phyloP scores from a whole-genome alignment of 1,140 invertebrate species.

The Neotoxoptera formosana region DNA sequence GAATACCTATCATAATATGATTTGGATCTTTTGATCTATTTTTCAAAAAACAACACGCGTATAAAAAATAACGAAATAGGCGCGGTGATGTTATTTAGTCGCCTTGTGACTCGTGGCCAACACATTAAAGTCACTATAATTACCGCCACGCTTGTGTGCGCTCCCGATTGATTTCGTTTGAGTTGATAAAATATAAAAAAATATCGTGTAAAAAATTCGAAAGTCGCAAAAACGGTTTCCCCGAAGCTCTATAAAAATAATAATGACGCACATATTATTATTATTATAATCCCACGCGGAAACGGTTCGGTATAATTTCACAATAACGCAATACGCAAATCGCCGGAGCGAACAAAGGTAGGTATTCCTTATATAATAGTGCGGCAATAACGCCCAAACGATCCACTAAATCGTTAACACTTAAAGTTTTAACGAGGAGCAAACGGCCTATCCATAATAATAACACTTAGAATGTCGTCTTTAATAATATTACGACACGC shows the following conservation, averaged over 20 bases:
- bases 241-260: background rate
- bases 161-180: background rate
- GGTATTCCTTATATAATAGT: background rate
- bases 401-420: background rate
- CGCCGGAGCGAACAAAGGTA: background rate
- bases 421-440: background rate
- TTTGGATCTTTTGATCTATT: no score
- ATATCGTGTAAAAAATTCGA: background rate
- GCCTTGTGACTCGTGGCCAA: background rate
- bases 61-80: no score
- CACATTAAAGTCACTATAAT: background rate
- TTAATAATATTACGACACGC: background rate
- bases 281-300: background rate
- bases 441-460: background rate
- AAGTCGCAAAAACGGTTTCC: background rate
- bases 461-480: background rate
- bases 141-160: background rate
- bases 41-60: no score
- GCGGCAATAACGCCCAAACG: background rate
- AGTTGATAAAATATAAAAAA: background rate
- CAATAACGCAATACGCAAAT: background rate
- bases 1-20: no score
- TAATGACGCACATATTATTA: background rate
- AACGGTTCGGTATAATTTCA: background rate
- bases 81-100: background rate